phyloP scores from a whole-genome alignment of 2,113 vertebrate genomes.

The Dasypus novemcinctus region DNA sequence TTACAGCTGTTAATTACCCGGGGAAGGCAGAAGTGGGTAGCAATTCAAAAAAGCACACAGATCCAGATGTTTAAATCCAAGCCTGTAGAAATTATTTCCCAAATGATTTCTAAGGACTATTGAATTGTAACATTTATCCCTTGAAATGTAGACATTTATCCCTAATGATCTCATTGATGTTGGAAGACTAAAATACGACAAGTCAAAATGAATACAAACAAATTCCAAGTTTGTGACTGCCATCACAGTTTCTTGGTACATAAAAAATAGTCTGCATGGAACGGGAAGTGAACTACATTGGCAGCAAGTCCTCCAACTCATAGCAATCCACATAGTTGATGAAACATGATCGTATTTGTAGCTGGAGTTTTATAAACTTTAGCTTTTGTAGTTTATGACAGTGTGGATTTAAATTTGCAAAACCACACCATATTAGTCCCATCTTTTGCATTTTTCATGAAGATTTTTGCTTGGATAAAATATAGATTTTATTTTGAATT shows the following conservation, averaged over 20 bases:
- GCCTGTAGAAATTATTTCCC: neutral
- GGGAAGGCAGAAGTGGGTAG: neutral
- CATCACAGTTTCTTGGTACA: neutral
- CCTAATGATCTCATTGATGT: neutral
- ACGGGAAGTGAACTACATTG: conserved; percentile 48
- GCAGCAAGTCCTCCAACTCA: conserved; percentile 19
- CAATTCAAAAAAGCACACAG: neutral
- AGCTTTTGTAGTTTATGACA: conserved; percentile 57
- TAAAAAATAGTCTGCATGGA: neutral
- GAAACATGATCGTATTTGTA: conserved; percentile 54
- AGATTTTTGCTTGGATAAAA: conserved; percentile 55
- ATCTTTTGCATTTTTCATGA: conserved; percentile 71
- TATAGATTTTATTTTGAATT: conserved; percentile 67
- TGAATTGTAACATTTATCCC: neutral
- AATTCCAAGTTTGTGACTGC: conserved; percentile 6
- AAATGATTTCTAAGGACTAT: neutral
- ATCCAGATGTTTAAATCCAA: neutral
- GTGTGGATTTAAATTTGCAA: conserved; percentile 39
- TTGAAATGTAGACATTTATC: neutral
- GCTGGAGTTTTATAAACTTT: conserved; percentile 56
- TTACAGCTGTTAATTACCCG: neutral
- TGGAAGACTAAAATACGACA: neutral
- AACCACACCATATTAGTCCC: conserved; percentile 36
- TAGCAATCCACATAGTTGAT: neutral
- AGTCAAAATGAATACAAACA: neutral